Percentiles rank a stretch among this genome's conserved stretches.
phyloP scores from a whole-genome alignment of 1,140 invertebrate genomes.

The Trinorchestia longiramus region DNA sequence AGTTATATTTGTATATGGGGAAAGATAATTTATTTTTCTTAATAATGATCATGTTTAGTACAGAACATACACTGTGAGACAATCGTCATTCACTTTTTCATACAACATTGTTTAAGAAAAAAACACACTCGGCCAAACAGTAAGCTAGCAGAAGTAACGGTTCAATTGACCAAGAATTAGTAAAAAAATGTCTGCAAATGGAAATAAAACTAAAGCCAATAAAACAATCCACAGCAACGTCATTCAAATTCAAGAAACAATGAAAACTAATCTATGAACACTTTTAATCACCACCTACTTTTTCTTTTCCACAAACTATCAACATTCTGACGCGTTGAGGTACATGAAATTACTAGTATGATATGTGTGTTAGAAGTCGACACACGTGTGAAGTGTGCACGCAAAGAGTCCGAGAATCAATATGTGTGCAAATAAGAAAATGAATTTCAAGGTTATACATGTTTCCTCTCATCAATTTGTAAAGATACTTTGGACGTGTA shows the following conservation, averaged over 20 bases:
- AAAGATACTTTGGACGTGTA: too few relatives aligned
- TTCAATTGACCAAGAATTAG: background rate
- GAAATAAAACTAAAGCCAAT: background rate
- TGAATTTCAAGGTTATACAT: too few relatives aligned
- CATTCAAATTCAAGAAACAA: background rate
- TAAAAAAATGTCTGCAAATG: background rate
- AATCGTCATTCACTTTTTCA: background rate
- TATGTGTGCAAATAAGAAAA: too few relatives aligned
- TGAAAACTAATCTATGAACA: background rate
- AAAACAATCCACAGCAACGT: background rate
- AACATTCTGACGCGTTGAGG: too few relatives aligned
- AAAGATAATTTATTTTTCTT: background rate
- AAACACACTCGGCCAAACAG: background rate
- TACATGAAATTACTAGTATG: too few relatives aligned
- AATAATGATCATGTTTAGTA: background rate
- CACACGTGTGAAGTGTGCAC: too few relatives aligned
- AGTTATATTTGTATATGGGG: background rate
- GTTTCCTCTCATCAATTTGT: too few relatives aligned
- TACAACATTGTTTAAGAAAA: background rate
- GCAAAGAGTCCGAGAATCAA: too few relatives aligned
- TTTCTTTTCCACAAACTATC: too few relatives aligned
- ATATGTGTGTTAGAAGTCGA: too few relatives aligned
- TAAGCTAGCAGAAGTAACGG: background rate
- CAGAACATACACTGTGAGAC: background rate
- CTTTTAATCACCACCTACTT: too few relatives aligned